phyloP scores from a whole-genome alignment of 2,888 invertebrate genomes.

The Lochmaea capreae region DNA sequence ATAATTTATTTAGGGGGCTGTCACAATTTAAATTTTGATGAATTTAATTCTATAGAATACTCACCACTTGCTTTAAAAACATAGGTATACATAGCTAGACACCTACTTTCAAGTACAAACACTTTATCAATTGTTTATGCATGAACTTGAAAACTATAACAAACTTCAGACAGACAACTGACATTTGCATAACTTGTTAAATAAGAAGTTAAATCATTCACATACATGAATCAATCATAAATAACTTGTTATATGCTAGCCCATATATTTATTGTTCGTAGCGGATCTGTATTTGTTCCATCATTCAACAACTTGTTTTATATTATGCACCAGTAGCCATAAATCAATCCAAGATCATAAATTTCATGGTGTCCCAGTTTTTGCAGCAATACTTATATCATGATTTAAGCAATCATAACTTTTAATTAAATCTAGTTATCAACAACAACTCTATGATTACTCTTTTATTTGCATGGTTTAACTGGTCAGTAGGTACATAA shows the following conservation, averaged over 20 bases:
- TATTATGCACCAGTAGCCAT: background rate
- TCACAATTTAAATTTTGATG: too few species aligned
- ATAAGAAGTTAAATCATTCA: constrained; percentile 1
- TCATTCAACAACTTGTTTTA: background rate
- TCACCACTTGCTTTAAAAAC: too few species aligned
- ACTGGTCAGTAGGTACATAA: too few species aligned
- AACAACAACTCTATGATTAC: too few species aligned
- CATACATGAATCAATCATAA: background rate
- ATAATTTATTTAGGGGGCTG: too few species aligned
- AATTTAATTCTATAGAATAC: too few species aligned
- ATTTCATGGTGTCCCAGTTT: background rate
- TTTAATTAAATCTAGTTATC: background rate
- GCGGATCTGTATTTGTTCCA: background rate
- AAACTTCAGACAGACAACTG: background rate
- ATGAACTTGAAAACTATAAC: too few species aligned
- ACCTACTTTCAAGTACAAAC: too few species aligned
- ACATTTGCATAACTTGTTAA: background rate
- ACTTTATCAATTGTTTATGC: too few species aligned
- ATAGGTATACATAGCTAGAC: too few species aligned
- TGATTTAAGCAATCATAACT: background rate
- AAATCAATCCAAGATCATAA: background rate
- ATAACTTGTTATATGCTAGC: background rate
- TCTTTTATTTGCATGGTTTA: too few species aligned
- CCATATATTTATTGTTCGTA: background rate
- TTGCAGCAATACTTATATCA: background rate